Base-by-base conservation (phyloP, 2,888 invertebrate species). In the Lapara coniferarum region DNA sequence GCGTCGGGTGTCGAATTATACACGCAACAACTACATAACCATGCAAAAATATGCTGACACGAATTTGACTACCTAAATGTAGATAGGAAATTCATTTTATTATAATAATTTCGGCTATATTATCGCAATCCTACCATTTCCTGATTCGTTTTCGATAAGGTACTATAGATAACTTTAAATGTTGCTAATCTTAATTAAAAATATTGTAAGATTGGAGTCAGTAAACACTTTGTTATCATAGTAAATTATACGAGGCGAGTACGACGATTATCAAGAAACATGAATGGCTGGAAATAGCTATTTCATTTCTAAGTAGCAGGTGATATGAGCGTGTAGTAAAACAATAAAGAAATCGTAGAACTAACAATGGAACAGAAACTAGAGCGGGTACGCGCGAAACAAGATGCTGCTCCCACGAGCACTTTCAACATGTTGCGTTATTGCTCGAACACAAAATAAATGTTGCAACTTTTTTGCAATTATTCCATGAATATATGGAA, bases 361-460 rank as follows among this genome's bases (percentile, higher is more conserved):
- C 73, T 74, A 81, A 88, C 87, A 88, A 89, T 86, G 75, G 83
- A 71, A 72, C 78, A 81, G 82, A 86, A 87, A 85, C 83, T 83
- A 77, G 85, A 83, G 78, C 85, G 82, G 75, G 71, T 72, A 74
- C 76, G 79, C 77, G 78, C 86, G 86, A 82, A 78, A 85, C 81
- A 85, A 87, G 79, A 78, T 77, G 73, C 81, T 77, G 74, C 80
- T 91, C 91, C 86, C 90, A 90, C 90, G 90, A 83, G 83, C 80
- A 76, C 85, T 91, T 91, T 86, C 90, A 75, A 88, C 87, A 89
- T 79, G 75, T 70, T 73, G 71, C 74, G 69, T 73, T 76, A 74
- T 78, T 81, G 75, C 78, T 81, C 74, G 78, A 80, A 77, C 73
- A 75, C 78, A 77, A 75, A 81, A 80, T 73, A 75, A 79, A 77